These are phyloP conservation scores for Masnerella sp. DNA, from an alignment of 2,888 invertebrate species.

Conservation along the genomic window DNA sequence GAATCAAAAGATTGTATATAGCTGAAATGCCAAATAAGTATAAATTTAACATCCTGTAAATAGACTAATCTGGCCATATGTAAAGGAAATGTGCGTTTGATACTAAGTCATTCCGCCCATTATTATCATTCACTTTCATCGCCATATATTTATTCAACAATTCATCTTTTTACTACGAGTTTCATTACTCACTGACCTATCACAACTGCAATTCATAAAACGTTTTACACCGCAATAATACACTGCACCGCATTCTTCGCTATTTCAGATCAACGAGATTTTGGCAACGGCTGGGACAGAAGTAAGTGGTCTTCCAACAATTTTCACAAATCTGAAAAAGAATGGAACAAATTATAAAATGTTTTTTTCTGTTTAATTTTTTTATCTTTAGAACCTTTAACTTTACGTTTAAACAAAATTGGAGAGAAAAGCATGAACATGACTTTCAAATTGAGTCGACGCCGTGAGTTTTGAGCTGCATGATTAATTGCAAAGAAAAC, in stretches of 20 bases:
- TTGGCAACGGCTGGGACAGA: constrained; percentile 38
- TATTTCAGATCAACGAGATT: constrained; percentile 55
- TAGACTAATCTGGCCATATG: not conserved
- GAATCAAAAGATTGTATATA: too few species aligned
- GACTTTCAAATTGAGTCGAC: not conserved
- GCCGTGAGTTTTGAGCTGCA: not conserved
- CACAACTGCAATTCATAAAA: constrained; percentile 10
- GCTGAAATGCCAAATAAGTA: too few species aligned
- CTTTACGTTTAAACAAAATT: constrained; percentile 45
- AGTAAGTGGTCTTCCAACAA: constrained; percentile 39
- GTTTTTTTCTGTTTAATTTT: not conserved
- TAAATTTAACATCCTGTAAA: not conserved
- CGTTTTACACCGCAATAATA: constrained; percentile 38
- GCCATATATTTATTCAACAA: not conserved
- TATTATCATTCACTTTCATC: constrained; percentile 28
- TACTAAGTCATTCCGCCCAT: not conserved
- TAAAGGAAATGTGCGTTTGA: not conserved
- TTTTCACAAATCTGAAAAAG: constrained; percentile 8
- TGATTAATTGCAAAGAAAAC: not conserved
- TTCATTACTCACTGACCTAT: constrained; percentile 8
- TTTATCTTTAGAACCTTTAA: constrained; percentile 33
- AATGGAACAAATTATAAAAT: not conserved
- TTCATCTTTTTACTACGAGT: too few species aligned
- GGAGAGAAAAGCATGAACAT: constrained; percentile 38
- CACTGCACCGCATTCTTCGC: constrained; percentile 45